A percentile compares a stretch with the other conserved stretches of the same genome.
phyloP scores from a whole-genome alignment of 2,797 vertebrate genomes.

The Diplodus puntazzo region DNA sequence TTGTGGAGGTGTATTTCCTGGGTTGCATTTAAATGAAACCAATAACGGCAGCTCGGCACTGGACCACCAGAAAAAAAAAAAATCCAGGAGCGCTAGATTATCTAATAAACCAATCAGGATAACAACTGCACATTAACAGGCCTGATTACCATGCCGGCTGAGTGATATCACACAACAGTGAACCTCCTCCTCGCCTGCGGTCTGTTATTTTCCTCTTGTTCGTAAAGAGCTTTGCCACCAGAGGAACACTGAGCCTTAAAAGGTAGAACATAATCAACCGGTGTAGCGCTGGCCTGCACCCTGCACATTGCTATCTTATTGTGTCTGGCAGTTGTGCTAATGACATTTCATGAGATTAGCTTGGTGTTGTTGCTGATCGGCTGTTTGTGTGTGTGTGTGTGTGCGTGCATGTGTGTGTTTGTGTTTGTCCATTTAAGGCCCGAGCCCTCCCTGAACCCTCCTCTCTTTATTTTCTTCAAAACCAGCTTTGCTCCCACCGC shows the following conservation, averaged over 20 bases:
- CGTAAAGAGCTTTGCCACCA: constrained; percentile 39
- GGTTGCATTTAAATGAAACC: constrained; percentile 70
- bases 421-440: constrained; percentile 33
- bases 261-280: constrained; percentile 65
- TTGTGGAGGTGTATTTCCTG: constrained; percentile 45
- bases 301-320: constrained; percentile 51
- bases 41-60: constrained; percentile 43
- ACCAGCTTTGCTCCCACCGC: constrained; percentile 18
- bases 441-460: constrained; percentile 1
- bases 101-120: constrained; percentile 50
- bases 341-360: constrained; percentile 75
- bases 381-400: constrained; percentile 17
- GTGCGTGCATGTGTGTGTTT: constrained; percentile 13
- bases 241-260: constrained; percentile 62
- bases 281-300: constrained; percentile 27
- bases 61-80: constrained; percentile 20
- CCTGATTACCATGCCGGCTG: constrained; percentile 34
- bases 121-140: constrained; percentile 55
- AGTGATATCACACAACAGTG: constrained; percentile 25
- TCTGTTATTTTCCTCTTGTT: constrained; percentile 44
- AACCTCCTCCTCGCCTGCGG: constrained; percentile 18
- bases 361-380: constrained; percentile 62
- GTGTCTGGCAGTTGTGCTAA: constrained; percentile 69
- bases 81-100: constrained; percentile 50
- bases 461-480: constrained; percentile 10